These are phyloP conservation scores for Cygnus buccinator DNA, from an alignment of 2,113 vertebrate genomes.

Conservation along the genomic window DNA sequence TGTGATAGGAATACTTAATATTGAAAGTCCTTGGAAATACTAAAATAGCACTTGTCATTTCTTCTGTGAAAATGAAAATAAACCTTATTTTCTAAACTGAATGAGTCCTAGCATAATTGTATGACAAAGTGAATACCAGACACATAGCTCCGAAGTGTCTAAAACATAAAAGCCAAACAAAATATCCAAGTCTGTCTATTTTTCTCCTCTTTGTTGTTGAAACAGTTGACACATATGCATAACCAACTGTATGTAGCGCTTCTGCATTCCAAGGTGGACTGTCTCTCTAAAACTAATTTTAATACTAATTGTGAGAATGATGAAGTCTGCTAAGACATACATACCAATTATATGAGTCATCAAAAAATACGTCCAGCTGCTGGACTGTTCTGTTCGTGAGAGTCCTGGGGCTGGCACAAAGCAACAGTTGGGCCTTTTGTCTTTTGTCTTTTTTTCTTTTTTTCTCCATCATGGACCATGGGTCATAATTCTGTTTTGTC, in stretches of 20 bases:
- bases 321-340: background rate
- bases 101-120: background rate
- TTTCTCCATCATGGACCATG: background rate
- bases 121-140: constrained; percentile 30
- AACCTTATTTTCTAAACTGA: constrained; percentile 34
- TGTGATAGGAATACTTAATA: constrained; percentile 2
- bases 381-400: background rate
- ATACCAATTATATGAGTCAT: constrained; percentile 29
- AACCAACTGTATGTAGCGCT: background rate
- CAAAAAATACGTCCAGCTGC: constrained; percentile 28
- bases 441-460: background rate
- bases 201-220: background rate
- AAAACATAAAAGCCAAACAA: constrained; percentile 33
- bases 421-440: background rate
- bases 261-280: constrained; percentile 6
- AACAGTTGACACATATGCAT: background rate
- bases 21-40: constrained; percentile 36
- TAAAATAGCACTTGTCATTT: constrained; percentile 58
- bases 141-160: background rate
- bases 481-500: constrained; percentile 56
- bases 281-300: constrained; percentile 38
- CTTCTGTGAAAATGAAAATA: constrained; percentile 41
- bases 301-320: background rate
- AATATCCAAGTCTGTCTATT: constrained; percentile 5
- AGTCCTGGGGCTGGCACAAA: background rate